A percentile compares a stretch with the other conserved stretches of the same genome.
Evolutionary conservation across 2,888 invertebrate species (phyloP).

Genomic region (Tetragnatha montana): DNA sequence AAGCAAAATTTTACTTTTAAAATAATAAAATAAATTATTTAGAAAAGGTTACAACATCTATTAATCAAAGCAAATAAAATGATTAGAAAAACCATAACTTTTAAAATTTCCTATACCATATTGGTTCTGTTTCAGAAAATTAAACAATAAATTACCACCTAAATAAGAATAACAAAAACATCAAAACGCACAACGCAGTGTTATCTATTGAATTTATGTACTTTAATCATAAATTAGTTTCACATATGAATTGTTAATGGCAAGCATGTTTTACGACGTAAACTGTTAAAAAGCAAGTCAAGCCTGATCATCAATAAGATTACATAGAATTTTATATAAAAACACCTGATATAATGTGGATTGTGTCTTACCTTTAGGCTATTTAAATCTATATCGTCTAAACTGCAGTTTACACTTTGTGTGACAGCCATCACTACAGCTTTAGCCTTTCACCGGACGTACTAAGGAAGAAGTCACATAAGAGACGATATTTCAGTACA

Average conservation of each 20-base stretch:
- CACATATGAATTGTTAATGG: background rate
- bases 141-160: too few species aligned
- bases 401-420: constrained; percentile 70
- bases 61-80: too few species aligned
- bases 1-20: too few species aligned
- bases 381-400: constrained; percentile 73
- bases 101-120: too few species aligned
- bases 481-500: background rate
- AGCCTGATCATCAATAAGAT: background rate
- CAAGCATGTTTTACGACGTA: background rate
- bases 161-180: background rate
- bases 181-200: background rate
- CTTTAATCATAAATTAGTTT: background rate
- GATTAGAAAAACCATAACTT: too few species aligned
- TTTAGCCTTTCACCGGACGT: background rate
- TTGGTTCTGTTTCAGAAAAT: too few species aligned
- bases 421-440: constrained; percentile 67
- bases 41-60: too few species aligned
- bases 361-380: constrained; percentile 69
- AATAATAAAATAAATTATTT: too few species aligned
- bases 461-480: constrained; percentile 13
- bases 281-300: background rate
- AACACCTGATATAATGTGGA: too few species aligned
- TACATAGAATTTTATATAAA: too few species aligned
- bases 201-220: constrained; percentile 2